Conservation (phyloP, 2,888 invertebrate species). For the Watsonalla binaria region DNA sequence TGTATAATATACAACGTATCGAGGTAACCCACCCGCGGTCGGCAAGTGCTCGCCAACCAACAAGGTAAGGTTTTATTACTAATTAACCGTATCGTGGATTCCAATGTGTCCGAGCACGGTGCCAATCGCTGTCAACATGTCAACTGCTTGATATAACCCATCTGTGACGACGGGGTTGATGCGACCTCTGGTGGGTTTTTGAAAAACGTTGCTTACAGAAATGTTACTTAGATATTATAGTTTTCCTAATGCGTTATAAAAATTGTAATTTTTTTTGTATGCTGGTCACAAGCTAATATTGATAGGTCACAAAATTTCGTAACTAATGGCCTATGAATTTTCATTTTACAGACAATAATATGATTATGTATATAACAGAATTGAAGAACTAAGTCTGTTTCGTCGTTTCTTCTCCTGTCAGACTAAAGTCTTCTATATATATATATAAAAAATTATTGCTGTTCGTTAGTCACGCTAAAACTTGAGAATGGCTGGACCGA, state of each 20-base stretch:
- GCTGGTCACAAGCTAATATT: no score
- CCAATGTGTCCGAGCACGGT: conserved; percentile 35
- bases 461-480: no score
- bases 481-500: no score
- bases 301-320: no score
- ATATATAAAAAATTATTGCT: no score
- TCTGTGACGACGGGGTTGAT: conserved; percentile 1
- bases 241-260: background rate
- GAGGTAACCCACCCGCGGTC: conserved; percentile 19
- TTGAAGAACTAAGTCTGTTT: no score
- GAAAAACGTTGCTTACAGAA: background rate
- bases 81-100: conserved; percentile 55
- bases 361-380: no score
- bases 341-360: no score
- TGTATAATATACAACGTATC: conserved; percentile 15
- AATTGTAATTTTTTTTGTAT: no score
- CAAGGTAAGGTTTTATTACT: conserved; percentile 41
- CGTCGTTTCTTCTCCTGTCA: no score
- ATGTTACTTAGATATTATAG: background rate
- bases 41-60: conserved; percentile 22
- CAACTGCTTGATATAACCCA: conserved; percentile 36
- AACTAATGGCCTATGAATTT: no score
- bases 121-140: conserved; percentile 53
- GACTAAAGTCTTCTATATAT: no score
- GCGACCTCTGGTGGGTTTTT: background rate